Evolutionary conservation across 2,888 invertebrate genomes (phyloP).

Genomic region (Gari tellinella): DNA sequence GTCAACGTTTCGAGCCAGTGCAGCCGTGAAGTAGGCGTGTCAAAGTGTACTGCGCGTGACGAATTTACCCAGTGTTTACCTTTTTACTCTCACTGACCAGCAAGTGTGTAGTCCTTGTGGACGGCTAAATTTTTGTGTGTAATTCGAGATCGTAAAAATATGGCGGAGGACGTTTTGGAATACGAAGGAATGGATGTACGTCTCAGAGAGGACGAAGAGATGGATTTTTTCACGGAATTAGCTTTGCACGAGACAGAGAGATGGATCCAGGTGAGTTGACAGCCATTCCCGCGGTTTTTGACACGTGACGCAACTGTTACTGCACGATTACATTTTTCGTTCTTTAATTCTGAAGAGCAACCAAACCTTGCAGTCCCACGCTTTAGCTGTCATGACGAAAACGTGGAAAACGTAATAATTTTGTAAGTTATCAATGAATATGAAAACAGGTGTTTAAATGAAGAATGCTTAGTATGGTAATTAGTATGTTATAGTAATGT

Average conservation of each 20-base stretch:
- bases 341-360: no score
- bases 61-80: slow-evolving; percentile 42
- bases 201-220: slow-evolving; percentile 78
- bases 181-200: slow-evolving; percentile 66
- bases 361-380: no score
- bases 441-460: no score
- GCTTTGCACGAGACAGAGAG: slow-evolving; percentile 83
- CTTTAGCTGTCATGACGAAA: no score
- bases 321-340: no score
- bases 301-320: slow-evolving; percentile 23
- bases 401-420: no score
- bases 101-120: slow-evolving; percentile 1
- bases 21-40: slow-evolving; percentile 39
- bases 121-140: no score
- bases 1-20: no score
- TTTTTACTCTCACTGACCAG: slow-evolving; percentile 37
- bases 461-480: no score
- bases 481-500: no score
- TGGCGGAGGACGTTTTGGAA: slow-evolving; percentile 56
- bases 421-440: no score
- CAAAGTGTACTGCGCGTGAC: slow-evolving; percentile 43
- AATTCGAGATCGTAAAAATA: slow-evolving; percentile 4
- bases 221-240: slow-evolving; percentile 83
- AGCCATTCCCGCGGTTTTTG: slow-evolving; percentile 45
- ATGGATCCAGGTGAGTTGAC: slow-evolving; percentile 82